Percentiles rank a stretch among this genome's conserved stretches.
Conservation (phyloP, 2,888 invertebrate species). For the Rhodophaea formosa region DNA sequence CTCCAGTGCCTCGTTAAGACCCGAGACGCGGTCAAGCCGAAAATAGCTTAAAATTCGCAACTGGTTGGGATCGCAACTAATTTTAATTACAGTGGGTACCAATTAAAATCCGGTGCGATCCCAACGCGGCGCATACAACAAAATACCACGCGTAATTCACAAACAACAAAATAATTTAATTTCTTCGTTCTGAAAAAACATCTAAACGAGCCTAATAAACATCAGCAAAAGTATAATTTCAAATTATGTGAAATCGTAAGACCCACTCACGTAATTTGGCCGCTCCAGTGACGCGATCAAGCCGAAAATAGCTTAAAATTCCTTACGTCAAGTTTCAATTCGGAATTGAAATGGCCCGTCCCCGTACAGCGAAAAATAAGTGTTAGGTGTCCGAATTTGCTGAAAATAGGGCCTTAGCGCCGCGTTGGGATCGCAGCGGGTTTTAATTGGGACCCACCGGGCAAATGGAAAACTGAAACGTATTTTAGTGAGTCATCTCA, state of each 20-base stretch:
- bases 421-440: conserved; percentile 27
- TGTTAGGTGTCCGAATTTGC: conserved; percentile 33
- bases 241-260: neutral
- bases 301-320: conserved; percentile 56
- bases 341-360: conserved; percentile 50
- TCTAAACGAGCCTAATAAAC: neutral
- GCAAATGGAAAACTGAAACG: conserved; percentile 27
- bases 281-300: conserved; percentile 39
- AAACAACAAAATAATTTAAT: too few species aligned
- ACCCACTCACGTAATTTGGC: neutral
- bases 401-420: conserved; percentile 46
- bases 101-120: too few species aligned
- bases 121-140: too few species aligned
- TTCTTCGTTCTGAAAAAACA: neutral
- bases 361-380: conserved; percentile 46
- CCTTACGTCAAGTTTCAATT: conserved; percentile 49
- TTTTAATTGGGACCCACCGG: conserved; percentile 49
- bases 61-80: conserved; percentile 24
- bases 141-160: too few species aligned
- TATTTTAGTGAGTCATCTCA: neutral
- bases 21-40: conserved; percentile 47
- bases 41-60: conserved; percentile 56
- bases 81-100: too few species aligned
- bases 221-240: neutral
- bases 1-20: conserved; percentile 30